Evolutionary conservation across 2,113 vertebrate species (phyloP).

Genomic region (Xenopus borealis): DNA sequence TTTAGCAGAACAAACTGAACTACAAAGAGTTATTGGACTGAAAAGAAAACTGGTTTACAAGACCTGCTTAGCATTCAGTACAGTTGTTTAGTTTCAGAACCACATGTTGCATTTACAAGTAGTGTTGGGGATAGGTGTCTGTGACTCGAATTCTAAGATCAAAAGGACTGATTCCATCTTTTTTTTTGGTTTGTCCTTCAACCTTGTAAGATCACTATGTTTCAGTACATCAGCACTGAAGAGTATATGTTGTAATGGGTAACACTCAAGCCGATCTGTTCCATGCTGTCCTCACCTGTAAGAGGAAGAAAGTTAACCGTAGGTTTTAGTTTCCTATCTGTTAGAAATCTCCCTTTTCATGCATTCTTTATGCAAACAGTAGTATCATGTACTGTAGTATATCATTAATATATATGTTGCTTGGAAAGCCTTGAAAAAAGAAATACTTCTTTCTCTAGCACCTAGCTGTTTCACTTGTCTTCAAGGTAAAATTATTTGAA

Average conservation of each 20-base stretch:
- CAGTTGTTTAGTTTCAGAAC: conserved; percentile 45
- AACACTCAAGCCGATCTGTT: not conserved
- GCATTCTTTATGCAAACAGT: conserved; percentile 35
- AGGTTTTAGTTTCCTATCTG: conserved; percentile 40
- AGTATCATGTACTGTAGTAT: conserved; percentile 36
- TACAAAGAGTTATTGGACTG: conserved; percentile 46
- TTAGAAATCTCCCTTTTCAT: conserved; percentile 31
- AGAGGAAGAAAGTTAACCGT: conserved; percentile 33
- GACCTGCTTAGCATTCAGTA: conserved; percentile 43
- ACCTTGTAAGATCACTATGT: conserved; percentile 27
- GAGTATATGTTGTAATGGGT: not conserved
- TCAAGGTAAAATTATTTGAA: conserved; percentile 14
- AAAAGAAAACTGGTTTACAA: conserved; percentile 43
- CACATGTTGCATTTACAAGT: conserved; percentile 46
- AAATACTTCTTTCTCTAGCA: not conserved
- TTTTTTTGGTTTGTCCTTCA: conserved; percentile 26
- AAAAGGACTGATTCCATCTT: conserved; percentile 32
- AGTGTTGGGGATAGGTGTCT: conserved; percentile 42
- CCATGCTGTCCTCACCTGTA: conserved; percentile 10
- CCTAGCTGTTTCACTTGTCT: not conserved
- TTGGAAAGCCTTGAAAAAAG: conserved; percentile 5
- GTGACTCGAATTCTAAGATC: conserved; percentile 49
- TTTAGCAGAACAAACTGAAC: conserved; percentile 44
- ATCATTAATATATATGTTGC: conserved; percentile 19
- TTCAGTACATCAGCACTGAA: conserved; percentile 20